Evolutionary conservation across 2,113 vertebrate species (phyloP), one percentile per base, ranked within the genome.

Genomic region (Columbina picui): DNA sequence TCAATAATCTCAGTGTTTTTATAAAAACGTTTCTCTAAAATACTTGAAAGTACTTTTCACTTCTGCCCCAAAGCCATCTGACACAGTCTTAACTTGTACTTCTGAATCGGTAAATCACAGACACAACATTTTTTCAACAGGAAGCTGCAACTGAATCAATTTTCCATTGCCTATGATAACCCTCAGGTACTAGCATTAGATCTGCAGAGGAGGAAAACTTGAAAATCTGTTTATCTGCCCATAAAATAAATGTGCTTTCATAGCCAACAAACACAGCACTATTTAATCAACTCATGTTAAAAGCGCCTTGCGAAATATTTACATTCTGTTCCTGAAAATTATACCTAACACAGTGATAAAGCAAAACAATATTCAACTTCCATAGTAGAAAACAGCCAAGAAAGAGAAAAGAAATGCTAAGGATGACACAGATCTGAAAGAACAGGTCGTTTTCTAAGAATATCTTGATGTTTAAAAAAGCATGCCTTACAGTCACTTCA

Each of bases 61-160:
- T 29, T 52, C 1, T 0, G 0, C 10, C 27, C 22, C 61, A 64
- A 82, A 64, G 27, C 49, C 16, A 17, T 3, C 25, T 55, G 27
- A 91, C 38, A 45, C 5, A 65, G 45, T 11, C 23, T 67, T 56
- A 57, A 61, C 26, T 49, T 41, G 6, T 36, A 82, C 57, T 57
- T 14, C 49, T 76, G 38, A 23, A 30, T 61, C 57, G 73, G 0
- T 23, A 61, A n/a, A 13, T 15, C 63, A 36, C 45, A 90, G 21
- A 2, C 19, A 88, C 30, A 85, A 45, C 43, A 45, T 18, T 45
- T 19, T 23, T 86, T 68, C 49, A 73, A 61, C 10, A 36, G 26
- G 41, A 86, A 82, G 43, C 43, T 55, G 53, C 38, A 81, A 52
- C 29, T n/a, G 49, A 49, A 47, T 14, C 38, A n/a, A 4, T 38